These are phyloP conservation scores for Etia nguti DNA, from an alignment of 2,113 vertebrate genomes.

Conservation along the genomic window DNA sequence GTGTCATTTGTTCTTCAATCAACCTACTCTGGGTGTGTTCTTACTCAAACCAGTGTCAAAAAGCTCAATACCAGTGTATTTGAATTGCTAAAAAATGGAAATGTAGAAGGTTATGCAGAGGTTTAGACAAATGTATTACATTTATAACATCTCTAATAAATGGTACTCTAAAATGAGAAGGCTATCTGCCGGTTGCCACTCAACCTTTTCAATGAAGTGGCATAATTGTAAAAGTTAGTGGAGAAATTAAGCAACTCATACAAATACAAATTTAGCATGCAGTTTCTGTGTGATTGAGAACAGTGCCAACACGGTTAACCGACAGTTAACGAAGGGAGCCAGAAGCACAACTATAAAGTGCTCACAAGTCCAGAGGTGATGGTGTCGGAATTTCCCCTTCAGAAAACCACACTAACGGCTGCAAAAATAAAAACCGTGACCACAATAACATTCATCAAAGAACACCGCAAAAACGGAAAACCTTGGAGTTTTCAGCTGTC, in stretches of 20 bases:
- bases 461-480: not conserved
- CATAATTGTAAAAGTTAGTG: not conserved
- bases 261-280: not conserved
- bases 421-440: slow-evolving; percentile 12
- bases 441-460: slow-evolving; percentile 29
- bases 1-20: not conserved
- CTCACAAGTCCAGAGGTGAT: not conserved
- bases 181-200: not conserved
- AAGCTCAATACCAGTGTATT: not conserved
- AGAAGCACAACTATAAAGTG: not conserved
- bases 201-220: not conserved
- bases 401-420: slow-evolving; percentile 13
- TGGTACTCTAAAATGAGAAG: not conserved
- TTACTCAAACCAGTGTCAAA: not conserved
- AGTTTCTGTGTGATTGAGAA: not conserved
- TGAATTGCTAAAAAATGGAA: not conserved
- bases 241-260: not conserved
- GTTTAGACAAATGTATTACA: not conserved
- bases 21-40: not conserved
- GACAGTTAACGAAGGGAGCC: not conserved
- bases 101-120: not conserved
- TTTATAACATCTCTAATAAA: not conserved
- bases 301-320: not conserved
- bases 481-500: slow-evolving; percentile 39
- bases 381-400: not conserved